phyloP scores from a whole-genome alignment of 2,888 invertebrate genomes.

The Sarcophaga carnaria region DNA sequence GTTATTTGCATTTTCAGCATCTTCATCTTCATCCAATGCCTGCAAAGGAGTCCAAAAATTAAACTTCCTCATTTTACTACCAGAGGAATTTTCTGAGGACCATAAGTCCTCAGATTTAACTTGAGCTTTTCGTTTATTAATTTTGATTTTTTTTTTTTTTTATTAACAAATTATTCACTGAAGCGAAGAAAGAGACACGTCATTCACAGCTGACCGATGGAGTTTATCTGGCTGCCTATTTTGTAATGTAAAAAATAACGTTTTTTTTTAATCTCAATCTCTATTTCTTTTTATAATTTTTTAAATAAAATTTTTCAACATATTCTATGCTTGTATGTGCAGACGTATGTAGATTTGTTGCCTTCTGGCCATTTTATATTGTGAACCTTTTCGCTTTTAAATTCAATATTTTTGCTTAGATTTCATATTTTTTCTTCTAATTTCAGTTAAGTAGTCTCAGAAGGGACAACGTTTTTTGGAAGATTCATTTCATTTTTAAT shows the following conservation, averaged over 20 bases:
- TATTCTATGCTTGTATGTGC: neutral
- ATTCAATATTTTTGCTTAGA: neutral
- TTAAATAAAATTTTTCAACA: neutral
- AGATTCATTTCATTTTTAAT: neutral
- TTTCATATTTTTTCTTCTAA: neutral
- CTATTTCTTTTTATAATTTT: neutral
- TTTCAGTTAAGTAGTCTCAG: neutral
- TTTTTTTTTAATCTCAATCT: neutral
- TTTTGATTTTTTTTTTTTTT: too few relatives aligned
- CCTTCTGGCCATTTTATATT: neutral
- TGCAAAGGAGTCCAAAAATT: too few relatives aligned
- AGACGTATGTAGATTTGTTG: neutral
- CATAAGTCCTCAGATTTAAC: too few relatives aligned
- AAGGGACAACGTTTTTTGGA: neutral
- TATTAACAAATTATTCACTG: too few relatives aligned
- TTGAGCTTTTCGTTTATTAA: too few relatives aligned
- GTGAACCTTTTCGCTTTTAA: neutral
- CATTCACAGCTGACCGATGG: too few relatives aligned
- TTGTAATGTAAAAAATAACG: neutral
- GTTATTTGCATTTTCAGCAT: too few relatives aligned
- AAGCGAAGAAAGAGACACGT: too few relatives aligned
- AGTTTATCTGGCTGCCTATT: neutral
- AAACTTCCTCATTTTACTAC: too few relatives aligned
- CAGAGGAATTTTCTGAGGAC: too few relatives aligned
- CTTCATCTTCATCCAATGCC: too few relatives aligned